Evolutionary conservation across 2,113 vertebrate species (phyloP).

Genomic region (Microcebus murinus): DNA sequence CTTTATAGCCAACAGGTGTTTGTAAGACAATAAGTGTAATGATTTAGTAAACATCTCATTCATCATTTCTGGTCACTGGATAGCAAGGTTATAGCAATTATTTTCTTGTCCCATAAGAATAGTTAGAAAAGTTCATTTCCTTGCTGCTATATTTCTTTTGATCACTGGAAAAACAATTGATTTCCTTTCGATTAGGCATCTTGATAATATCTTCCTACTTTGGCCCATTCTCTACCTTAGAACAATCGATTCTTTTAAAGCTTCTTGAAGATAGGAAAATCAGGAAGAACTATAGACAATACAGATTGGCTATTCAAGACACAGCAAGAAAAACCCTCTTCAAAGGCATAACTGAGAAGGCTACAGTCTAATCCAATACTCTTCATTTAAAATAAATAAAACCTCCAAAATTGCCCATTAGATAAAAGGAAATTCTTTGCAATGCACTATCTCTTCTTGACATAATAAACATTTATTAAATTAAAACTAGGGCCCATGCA

Average conservation of each 20-base stretch:
- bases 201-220: neutral
- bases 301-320: neutral
- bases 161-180: slow-evolving; percentile 17
- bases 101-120: neutral
- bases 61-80: neutral
- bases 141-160: neutral
- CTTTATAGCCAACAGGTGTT: slow-evolving; percentile 52
- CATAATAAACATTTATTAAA: neutral
- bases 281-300: neutral
- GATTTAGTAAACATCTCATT: slow-evolving; percentile 42
- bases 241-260: slow-evolving; percentile 22
- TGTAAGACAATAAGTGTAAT: neutral
- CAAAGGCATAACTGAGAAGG: neutral
- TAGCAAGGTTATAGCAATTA: neutral
- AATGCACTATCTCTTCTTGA: neutral
- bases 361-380: neutral
- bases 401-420: neutral
- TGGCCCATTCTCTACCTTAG: neutral
- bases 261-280: neutral
- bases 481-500: neutral
- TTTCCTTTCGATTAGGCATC: slow-evolving; percentile 38
- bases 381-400: neutral
- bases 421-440: neutral
- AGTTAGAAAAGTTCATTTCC: slow-evolving; percentile 1
- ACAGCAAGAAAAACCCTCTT: neutral